Evolutionary conservation across 2,888 invertebrate genomes (phyloP).

Genomic region (Parnassius smintheus): DNA sequence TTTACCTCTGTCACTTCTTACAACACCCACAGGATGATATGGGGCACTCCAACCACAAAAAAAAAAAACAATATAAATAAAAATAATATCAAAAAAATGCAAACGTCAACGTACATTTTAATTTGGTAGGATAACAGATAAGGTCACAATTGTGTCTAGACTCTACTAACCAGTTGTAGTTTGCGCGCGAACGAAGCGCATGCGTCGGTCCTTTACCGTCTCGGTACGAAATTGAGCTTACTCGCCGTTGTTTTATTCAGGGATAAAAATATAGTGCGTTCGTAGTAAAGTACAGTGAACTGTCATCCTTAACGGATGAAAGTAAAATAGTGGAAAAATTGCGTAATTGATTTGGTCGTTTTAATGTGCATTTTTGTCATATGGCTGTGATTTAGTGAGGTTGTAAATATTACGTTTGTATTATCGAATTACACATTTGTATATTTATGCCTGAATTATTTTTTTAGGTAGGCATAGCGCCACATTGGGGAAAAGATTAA

Average conservation of each 20-base stretch:
- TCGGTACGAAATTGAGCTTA: conserved; percentile 35
- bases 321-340: conserved; percentile 21
- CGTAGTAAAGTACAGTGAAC: conserved; percentile 70
- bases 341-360: conserved; percentile 26
- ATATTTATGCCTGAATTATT: not conserved
- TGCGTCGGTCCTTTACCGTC: conserved; percentile 39
- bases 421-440: not conserved
- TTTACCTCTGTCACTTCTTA: too few species aligned
- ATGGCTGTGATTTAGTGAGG: conserved; percentile 9
- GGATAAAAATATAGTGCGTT: conserved; percentile 44
- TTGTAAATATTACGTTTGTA: conserved; percentile 1
- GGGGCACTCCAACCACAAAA: too few species aligned
- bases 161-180: conserved; percentile 48
- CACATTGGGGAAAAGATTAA: not conserved
- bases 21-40: too few species aligned
- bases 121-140: conserved; percentile 39
- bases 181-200: conserved; percentile 57
- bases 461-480: not conserved
- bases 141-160: conserved; percentile 33
- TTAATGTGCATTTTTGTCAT: conserved; percentile 24
- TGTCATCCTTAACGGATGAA: conserved; percentile 32
- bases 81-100: not conserved
- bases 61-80: too few species aligned
- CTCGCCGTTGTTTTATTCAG: conserved; percentile 49
- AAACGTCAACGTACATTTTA: conserved; percentile 22